A percentile compares a stretch with the other conserved stretches of the same genome.
These are phyloP conservation scores for Pachymerium ferrugineum DNA, from an alignment of 2,888 invertebrate genomes.

Conservation along the genomic window DNA sequence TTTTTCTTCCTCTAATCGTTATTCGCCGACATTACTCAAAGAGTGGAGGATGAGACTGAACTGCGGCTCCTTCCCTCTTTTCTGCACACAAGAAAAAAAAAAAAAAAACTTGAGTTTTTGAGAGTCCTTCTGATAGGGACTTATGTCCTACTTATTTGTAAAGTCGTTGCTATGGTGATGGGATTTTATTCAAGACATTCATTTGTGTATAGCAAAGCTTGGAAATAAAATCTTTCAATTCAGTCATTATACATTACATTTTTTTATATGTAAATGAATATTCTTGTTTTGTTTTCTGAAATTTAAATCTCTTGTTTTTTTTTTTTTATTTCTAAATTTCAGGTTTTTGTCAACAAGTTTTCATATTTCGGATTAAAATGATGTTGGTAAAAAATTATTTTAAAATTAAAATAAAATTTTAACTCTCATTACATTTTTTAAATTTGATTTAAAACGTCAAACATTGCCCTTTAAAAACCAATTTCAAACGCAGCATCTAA, in stretches of 20 bases:
- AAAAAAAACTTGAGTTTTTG: conserved; percentile 7
- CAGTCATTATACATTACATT: no score
- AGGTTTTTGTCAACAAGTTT: no score
- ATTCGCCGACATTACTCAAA: background rate
- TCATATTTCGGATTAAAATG: no score
- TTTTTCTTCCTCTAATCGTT: background rate
- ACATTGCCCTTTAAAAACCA: background rate
- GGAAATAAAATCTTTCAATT: no score
- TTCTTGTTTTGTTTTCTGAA: no score
- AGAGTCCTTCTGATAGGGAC: conserved; percentile 13
- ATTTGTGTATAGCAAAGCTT: background rate
- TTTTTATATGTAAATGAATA: no score
- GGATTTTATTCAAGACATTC: conserved; percentile 8
- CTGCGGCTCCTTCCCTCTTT: no score
- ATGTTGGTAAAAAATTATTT: no score
- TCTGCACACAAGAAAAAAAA: background rate
- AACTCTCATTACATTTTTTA: background rate
- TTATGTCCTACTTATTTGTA: conserved; percentile 8
- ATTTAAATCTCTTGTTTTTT: no score
- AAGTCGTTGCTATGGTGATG: background rate
- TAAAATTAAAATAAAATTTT: background rate
- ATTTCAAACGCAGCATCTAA: background rate
- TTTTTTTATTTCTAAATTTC: no score
- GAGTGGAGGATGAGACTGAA: background rate
- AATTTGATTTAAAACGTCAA: background rate